Conservation (phyloP, 2,113 vertebrate species). For the Synodontis membranacea region DNA sequence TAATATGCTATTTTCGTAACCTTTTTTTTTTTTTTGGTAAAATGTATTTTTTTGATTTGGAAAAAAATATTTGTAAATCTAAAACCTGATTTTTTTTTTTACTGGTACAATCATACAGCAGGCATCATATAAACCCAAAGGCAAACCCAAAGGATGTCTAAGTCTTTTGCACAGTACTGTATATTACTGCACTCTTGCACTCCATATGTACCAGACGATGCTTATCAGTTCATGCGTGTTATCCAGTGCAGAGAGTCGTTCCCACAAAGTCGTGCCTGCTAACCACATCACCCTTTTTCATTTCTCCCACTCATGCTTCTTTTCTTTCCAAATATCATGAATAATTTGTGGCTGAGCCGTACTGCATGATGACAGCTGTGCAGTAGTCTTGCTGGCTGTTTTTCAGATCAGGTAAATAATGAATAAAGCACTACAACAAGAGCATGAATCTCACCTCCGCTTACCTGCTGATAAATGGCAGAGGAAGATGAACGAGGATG, state of each 20-base stretch:
- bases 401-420: slow-evolving; percentile 80
- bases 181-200: background rate
- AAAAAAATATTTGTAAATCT: background rate
- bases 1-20: background rate
- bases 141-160: background rate
- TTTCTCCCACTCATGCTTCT: slow-evolving; percentile 60
- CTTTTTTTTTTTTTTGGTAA: background rate
- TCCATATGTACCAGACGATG: background rate
- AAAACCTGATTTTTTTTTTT: background rate
- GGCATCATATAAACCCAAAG: background rate
- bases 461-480: slow-evolving; percentile 13
- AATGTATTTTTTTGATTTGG: background rate
- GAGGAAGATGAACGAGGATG: background rate
- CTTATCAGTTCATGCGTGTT: slow-evolving; percentile 15
- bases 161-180: background rate
- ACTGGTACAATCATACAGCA: background rate
- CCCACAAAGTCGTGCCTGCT: slow-evolving; percentile 54
- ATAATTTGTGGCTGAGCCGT: slow-evolving; percentile 73
- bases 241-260: slow-evolving; percentile 35
- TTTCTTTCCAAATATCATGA: slow-evolving; percentile 71
- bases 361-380: slow-evolving; percentile 76
- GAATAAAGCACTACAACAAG: slow-evolving; percentile 74
- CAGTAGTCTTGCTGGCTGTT: slow-evolving; percentile 73
- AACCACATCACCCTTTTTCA: slow-evolving; percentile 62
- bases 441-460: slow-evolving; percentile 54